Evolutionary conservation across 2,888 invertebrate genomes (phyloP).

Genomic region (Heliconius aoede): DNA sequence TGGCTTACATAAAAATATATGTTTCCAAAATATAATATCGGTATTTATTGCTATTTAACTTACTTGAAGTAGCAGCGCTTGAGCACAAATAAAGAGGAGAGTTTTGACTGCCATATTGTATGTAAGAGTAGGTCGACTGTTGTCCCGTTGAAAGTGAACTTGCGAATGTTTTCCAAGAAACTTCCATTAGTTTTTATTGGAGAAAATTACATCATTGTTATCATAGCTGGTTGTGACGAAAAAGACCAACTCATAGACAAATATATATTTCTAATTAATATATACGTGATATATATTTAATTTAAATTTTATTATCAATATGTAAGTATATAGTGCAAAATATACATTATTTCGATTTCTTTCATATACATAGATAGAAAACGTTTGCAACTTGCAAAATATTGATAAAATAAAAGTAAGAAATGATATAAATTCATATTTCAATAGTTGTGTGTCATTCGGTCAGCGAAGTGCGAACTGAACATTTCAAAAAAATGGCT

Average conservation of each 20-base stretch:
- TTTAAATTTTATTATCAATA: background rate
- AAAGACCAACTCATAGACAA: background rate
- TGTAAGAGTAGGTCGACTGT: background rate
- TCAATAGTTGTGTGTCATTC: background rate
- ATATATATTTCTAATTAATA: background rate
- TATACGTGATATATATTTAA: slow-evolving; percentile 14
- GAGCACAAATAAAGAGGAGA: slow-evolving; percentile 51
- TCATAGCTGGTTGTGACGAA: background rate
- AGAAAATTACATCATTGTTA: background rate
- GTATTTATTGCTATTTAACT: background rate
- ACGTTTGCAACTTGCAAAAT: slow-evolving; percentile 13
- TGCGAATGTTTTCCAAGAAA: slow-evolving; percentile 20
- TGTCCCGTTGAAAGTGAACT: background rate
- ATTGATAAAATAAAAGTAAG: background rate
- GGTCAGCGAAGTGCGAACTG: background rate
- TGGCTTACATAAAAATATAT: background rate
- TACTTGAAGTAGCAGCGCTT: slow-evolving; percentile 53
- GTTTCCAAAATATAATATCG: background rate
- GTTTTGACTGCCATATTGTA: slow-evolving; percentile 50
- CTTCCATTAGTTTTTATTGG: background rate
- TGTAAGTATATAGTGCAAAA: slow-evolving; percentile 9
- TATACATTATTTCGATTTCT: background rate
- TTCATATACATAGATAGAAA: background rate
- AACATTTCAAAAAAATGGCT: background rate
- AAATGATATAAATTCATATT: slow-evolving; percentile 1